Percentiles rank a stretch among this genome's conserved stretches.
These are phyloP conservation scores for Nomada ferruginata DNA, from an alignment of 2,888 invertebrate species.

Conservation along the genomic window DNA sequence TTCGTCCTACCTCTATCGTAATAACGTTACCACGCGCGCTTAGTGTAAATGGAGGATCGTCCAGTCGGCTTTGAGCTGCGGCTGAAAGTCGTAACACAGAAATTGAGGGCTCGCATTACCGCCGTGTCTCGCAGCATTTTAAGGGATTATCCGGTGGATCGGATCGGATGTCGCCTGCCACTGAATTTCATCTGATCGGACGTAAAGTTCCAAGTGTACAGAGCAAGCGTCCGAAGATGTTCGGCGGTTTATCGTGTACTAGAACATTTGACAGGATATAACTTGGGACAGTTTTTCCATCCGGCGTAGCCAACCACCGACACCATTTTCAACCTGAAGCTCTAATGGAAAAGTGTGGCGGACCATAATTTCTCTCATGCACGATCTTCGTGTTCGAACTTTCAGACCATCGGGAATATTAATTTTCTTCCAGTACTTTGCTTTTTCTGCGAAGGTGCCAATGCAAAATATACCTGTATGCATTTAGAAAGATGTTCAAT, in stretches of 20 bases:
- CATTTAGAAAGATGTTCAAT: too few species aligned
- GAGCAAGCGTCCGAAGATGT: slow-evolving; percentile 37
- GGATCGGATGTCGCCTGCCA: slow-evolving; percentile 48
- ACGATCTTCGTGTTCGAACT: not conserved
- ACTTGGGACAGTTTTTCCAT: slow-evolving; percentile 43
- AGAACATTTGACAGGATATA: slow-evolving; percentile 44
- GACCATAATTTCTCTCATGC: slow-evolving; percentile 11
- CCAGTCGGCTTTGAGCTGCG: not conserved
- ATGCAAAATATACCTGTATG: too few species aligned
- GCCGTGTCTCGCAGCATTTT: slow-evolving; percentile 48
- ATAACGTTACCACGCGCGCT: not conserved
- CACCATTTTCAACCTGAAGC: not conserved
- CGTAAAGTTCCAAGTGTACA: slow-evolving; percentile 39
- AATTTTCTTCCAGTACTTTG: not conserved
- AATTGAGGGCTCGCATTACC: slow-evolving; percentile 39
- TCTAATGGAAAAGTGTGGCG: slow-evolving; percentile 37
- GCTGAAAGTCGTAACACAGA: slow-evolving; percentile 32
- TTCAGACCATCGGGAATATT: not conserved
- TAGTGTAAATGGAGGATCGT: slow-evolving; percentile 2
- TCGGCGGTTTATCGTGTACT: slow-evolving; percentile 41
- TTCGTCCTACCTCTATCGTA: slow-evolving; percentile 1
- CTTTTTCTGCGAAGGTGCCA: too few species aligned
- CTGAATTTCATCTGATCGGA: slow-evolving; percentile 42
- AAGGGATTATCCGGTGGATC: slow-evolving; percentile 61
- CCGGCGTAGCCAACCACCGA: not conserved